A percentile compares a stretch with the other conserved stretches of the same genome.
phyloP scores from a whole-genome alignment of 2,113 vertebrate species.

The Machaerirhynchus nigripectus region DNA sequence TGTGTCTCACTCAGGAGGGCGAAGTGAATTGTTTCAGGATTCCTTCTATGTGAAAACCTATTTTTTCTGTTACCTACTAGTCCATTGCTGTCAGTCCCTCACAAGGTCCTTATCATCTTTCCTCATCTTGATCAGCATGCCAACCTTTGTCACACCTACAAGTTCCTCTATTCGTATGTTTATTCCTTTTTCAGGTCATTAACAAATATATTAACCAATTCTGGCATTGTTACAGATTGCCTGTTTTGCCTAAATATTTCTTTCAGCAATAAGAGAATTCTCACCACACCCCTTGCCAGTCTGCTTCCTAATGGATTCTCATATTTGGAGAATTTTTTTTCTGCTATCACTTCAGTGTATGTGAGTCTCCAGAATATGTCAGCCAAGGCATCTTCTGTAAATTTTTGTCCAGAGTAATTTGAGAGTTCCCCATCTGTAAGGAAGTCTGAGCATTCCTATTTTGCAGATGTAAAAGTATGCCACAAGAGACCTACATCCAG shows the following conservation, averaged over 20 bases:
- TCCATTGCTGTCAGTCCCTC: background rate
- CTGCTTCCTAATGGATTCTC: background rate
- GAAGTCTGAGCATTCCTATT: background rate
- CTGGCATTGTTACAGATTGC: background rate
- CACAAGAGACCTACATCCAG: background rate
- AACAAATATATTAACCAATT: background rate
- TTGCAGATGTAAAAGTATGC: background rate
- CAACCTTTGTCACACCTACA: background rate
- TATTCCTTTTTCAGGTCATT: background rate
- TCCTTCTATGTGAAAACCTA: background rate
- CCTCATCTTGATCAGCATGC: background rate
- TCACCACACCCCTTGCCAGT: background rate
- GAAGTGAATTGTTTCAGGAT: background rate
- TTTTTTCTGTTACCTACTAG: background rate
- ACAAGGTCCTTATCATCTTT: background rate
- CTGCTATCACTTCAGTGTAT: background rate
- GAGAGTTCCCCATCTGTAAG: background rate
- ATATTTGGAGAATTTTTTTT: background rate
- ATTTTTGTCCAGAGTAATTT: background rate
- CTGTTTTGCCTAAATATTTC: background rate
- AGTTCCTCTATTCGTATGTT: background rate
- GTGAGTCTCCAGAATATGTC: background rate
- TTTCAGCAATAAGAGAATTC: background rate
- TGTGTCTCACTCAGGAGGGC: background rate
- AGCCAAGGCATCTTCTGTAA: background rate